These are phyloP conservation scores for Papilio helenus DNA, from an alignment of 1,140 invertebrate genomes.

Conservation along the genomic window DNA sequence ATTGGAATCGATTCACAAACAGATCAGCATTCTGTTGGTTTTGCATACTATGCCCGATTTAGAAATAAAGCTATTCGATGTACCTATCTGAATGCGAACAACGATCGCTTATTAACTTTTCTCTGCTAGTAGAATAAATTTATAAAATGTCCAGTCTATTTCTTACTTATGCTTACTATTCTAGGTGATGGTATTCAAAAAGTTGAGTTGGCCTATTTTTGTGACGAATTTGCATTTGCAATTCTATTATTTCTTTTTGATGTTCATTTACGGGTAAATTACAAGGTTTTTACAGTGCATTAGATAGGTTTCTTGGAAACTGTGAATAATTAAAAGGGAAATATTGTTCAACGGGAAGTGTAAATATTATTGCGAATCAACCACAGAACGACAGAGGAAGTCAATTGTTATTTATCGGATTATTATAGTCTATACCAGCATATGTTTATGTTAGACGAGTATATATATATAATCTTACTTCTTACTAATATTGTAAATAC, in stretches of 20 bases:
- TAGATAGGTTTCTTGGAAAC: not conserved
- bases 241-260: not conserved
- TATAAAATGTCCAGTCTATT: not conserved
- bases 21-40: constrained; percentile 34
- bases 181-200: not conserved
- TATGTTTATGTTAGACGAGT: not conserved
- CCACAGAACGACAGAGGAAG: constrained; percentile 16
- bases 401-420: constrained; percentile 17
- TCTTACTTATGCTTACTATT: not conserved
- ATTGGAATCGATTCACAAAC: constrained; percentile 44
- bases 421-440: not conserved
- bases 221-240: not conserved
- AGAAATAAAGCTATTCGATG: not conserved
- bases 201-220: not conserved
- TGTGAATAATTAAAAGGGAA: not conserved
- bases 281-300: not conserved
- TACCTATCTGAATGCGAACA: not conserved
- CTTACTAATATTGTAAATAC: no score
- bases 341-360: not conserved
- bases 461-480: not conserved
- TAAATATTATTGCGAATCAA: constrained; percentile 4
- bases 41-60: constrained; percentile 29
- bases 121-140: not conserved
- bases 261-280: not conserved
- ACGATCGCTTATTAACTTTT: not conserved